Evolutionary conservation across 1,140 invertebrate species (phyloP).

Genomic region (Drosophila ironensis): DNA sequence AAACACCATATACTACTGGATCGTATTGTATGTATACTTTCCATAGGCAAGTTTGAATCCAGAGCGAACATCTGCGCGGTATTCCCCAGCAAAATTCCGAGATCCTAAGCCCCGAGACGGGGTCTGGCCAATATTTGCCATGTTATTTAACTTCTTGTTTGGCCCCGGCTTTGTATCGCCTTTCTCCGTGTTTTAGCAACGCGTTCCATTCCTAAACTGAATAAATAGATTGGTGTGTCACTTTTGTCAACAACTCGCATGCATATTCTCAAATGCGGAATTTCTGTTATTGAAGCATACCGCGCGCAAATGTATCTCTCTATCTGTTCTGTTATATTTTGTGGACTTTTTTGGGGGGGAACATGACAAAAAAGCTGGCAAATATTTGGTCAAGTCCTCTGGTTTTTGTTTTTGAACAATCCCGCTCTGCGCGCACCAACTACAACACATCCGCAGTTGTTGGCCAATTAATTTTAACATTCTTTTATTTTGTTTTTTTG

Average conservation of each 20-base stretch:
- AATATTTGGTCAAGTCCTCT: slow-evolving; percentile 57
- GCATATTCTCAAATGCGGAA: slow-evolving; percentile 53
- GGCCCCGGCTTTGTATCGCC: slow-evolving; percentile 14
- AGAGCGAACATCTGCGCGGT: slow-evolving; percentile 28
- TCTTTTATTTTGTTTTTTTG: slow-evolving; percentile 13
- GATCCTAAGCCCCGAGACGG: background rate
- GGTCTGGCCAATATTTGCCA: slow-evolving; percentile 30
- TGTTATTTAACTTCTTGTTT: slow-evolving; percentile 54
- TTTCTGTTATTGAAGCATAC: slow-evolving; percentile 54
- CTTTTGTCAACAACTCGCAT: slow-evolving; percentile 46
- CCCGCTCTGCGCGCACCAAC: slow-evolving; percentile 19
- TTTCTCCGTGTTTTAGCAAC: slow-evolving; percentile 2
- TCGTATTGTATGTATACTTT: background rate
- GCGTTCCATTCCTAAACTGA: slow-evolving; percentile 28
- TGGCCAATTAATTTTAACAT: slow-evolving; percentile 49
- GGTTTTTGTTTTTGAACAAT: slow-evolving; percentile 32
- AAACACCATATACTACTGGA: too few relatives aligned
- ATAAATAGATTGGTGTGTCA: slow-evolving; percentile 53
- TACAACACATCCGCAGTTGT: slow-evolving; percentile 34
- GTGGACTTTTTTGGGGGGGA: slow-evolving; percentile 5
- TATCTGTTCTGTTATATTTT: slow-evolving; percentile 4
- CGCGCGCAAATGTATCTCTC: slow-evolving; percentile 14
- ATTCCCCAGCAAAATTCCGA: slow-evolving; percentile 27
- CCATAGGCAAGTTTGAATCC: background rate
- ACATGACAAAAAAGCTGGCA: slow-evolving; percentile 27